These are phyloP conservation scores for Lucilia cuprina DNA, from an alignment of 1,140 invertebrate species.

Conservation along the genomic window DNA sequence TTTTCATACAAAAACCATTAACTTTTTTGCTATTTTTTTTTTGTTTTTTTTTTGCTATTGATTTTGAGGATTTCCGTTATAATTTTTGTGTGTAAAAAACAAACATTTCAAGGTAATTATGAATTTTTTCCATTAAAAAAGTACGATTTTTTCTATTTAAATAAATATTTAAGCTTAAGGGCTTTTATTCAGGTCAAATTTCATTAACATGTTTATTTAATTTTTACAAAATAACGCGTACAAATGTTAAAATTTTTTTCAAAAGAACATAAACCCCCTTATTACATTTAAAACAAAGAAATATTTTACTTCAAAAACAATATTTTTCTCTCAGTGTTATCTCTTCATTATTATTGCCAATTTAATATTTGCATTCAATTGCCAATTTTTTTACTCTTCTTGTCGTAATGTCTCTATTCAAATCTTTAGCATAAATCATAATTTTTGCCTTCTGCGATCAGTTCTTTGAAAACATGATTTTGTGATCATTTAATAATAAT, in stretches of 20 bases:
- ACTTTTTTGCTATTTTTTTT: neutral
- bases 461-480: neutral
- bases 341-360: too few relatives aligned
- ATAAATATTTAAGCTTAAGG: neutral
- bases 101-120: conserved; percentile 18
- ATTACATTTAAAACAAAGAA: too few relatives aligned
- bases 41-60: neutral
- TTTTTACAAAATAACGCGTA: conserved; percentile 11
- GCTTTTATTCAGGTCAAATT: conserved; percentile 1
- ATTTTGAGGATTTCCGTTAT: neutral
- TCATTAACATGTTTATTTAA: conserved; percentile 18
- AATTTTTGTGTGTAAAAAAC: neutral
- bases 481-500: neutral
- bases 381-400: neutral
- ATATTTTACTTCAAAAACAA: too few relatives aligned
- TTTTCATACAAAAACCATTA: conserved; percentile 14
- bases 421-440: neutral
- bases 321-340: too few relatives aligned
- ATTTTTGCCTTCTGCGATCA: neutral
- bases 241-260: neutral
- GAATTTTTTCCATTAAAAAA: conserved; percentile 11
- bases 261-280: neutral
- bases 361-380: neutral
- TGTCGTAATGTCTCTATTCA: neutral
- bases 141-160: neutral